Evolutionary conservation across 37 sponge, comb jelly and placozoan species (phyloP).

Genomic region (Ianthella basta): DNA sequence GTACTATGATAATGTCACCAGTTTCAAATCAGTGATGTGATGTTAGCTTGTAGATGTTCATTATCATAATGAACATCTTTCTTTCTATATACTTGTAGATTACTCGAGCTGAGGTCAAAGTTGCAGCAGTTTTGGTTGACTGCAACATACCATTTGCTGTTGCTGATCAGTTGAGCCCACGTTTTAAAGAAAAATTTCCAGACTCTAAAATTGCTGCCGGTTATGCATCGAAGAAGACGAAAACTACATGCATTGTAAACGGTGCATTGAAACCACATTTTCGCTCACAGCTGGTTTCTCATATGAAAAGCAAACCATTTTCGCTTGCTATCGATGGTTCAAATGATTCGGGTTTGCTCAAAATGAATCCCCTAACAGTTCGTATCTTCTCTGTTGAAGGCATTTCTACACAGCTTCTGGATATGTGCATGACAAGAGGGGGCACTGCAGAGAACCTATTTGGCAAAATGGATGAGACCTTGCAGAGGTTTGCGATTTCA

Average conservation of each 20-base stretch:
- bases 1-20: neutral
- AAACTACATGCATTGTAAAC: slow-evolving; percentile 78
- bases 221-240: slow-evolving; percentile 53
- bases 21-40: neutral
- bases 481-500: slow-evolving; percentile 16
- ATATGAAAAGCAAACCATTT: slow-evolving; percentile 60
- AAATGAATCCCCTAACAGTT: slow-evolving; percentile 54
- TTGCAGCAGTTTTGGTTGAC: slow-evolving; percentile 45
- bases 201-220: slow-evolving; percentile 54
- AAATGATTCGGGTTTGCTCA: slow-evolving; percentile 23
- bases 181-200: slow-evolving; percentile 48
- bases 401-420: neutral
- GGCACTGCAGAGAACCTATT: slow-evolving; percentile 60
- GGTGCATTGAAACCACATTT: slow-evolving; percentile 59
- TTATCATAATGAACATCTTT: neutral
- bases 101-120: slow-evolving; percentile 57
- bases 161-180: slow-evolving; percentile 57
- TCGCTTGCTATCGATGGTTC: slow-evolving; percentile 48
- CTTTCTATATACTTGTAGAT: slow-evolving; percentile 27
- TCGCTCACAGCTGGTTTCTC: slow-evolving; percentile 17
- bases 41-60: neutral
- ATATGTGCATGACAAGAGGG: neutral
- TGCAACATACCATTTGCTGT: slow-evolving; percentile 64
- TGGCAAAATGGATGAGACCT: slow-evolving; percentile 46
- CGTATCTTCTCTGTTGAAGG: neutral